Evolutionary conservation across 2,113 vertebrate species (phyloP).

Genomic region (Calyptommatus sinebrachiatus): DNA sequence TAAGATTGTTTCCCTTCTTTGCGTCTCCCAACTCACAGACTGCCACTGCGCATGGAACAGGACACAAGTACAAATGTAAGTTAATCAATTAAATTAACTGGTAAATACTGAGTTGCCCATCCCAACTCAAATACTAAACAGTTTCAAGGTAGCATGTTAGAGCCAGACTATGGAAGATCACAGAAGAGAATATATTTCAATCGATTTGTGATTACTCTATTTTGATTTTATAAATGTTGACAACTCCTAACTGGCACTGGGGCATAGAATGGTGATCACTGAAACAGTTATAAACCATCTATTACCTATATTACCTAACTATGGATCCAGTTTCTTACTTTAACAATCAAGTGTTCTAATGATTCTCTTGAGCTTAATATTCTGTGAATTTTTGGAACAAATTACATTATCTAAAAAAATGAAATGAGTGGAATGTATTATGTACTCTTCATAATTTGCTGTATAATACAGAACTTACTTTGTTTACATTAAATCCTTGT

Average conservation of each 20-base stretch:
- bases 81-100: too few species aligned
- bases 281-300: background rate
- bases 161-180: too few species aligned
- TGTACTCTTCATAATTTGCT: background rate
- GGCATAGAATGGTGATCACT: background rate
- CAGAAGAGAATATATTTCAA: background rate
- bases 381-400: background rate
- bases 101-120: too few species aligned
- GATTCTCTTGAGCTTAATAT: background rate
- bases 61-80: too few species aligned
- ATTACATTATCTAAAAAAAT: background rate
- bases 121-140: too few species aligned
- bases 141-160: background rate
- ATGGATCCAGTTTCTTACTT: background rate
- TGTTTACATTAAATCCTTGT: slow-evolving; percentile 17
- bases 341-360: background rate
- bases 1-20: too few species aligned
- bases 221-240: background rate
- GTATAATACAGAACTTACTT: background rate
- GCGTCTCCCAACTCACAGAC: too few species aligned
- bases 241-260: too few species aligned
- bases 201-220: background rate
- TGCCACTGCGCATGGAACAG: too few species aligned
- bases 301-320: background rate
- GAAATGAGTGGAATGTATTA: background rate